A percentile compares a stretch with the other conserved stretches of the same genome.
Evolutionary conservation across 2,888 invertebrate genomes (phyloP).

Genomic region (Tinea pellionella): DNA sequence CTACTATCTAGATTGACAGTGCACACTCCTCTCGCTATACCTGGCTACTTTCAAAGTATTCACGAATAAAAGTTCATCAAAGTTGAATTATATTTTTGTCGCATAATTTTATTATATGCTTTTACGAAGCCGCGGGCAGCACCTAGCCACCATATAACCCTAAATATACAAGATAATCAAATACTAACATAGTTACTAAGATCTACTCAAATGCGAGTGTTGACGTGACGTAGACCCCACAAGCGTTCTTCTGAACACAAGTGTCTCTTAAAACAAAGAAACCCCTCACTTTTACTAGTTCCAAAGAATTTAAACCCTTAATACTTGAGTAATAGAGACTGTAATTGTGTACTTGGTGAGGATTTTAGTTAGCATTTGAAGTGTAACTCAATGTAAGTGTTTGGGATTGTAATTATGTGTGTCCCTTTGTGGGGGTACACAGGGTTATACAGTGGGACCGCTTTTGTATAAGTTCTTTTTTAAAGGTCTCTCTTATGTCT

Average conservation of each 20-base stretch:
- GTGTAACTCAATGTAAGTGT: background rate
- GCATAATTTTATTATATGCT: too few relatives aligned
- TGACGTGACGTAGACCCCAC: constrained; percentile 3
- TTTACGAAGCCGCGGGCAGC: too few relatives aligned
- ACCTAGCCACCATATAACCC: background rate
- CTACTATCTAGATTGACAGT: too few relatives aligned
- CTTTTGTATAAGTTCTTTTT: too few relatives aligned
- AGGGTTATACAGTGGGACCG: too few relatives aligned
- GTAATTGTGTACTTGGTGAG: background rate
- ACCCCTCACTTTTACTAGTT: background rate
- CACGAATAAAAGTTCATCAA: too few relatives aligned
- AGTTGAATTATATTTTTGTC: too few relatives aligned
- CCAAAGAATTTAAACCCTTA: background rate
- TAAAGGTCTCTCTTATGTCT: too few relatives aligned
- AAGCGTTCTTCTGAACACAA: background rate
- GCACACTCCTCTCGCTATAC: too few relatives aligned
- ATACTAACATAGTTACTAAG: background rate
- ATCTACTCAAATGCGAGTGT: background rate
- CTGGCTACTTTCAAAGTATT: too few relatives aligned
- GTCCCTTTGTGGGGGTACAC: too few relatives aligned
- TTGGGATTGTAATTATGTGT: background rate
- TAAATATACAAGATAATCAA: background rate
- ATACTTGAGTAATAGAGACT: background rate
- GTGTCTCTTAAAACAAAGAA: constrained; percentile 8
- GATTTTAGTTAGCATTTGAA: background rate